A percentile compares a stretch with the other conserved stretches of the same genome.
Conservation (phyloP, 2,797 vertebrate species). For the Pelobates cultripes region DNA sequence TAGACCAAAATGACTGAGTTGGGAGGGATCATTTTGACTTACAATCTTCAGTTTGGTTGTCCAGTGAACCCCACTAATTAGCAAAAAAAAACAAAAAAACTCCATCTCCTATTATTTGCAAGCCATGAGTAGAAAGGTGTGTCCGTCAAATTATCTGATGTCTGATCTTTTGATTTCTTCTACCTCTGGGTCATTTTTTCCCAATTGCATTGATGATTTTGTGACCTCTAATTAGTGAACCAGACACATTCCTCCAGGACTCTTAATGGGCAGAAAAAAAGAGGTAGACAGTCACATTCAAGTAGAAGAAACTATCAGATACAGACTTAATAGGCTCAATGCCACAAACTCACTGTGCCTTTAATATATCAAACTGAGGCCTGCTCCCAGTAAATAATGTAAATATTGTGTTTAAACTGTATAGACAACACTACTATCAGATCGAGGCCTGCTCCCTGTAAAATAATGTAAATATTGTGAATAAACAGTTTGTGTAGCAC, state of each 20-base stretch:
- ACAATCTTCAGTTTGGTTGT: too few relatives aligned
- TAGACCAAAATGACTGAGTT: too few relatives aligned
- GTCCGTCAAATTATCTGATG: conserved; percentile 17
- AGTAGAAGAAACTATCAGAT: not conserved
- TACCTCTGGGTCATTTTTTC: conserved; percentile 27
- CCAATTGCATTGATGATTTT: conserved; percentile 26
- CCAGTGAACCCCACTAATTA: too few relatives aligned
- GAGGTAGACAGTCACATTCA: not conserved
- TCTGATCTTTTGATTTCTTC: not conserved
- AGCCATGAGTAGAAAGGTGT: not conserved
- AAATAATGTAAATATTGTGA: not conserved
- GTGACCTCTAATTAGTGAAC: conserved; percentile 20
- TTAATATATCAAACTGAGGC: conserved; percentile 10
- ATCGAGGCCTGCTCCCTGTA: not conserved
- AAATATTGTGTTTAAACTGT: conserved; percentile 12
- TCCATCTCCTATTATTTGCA: too few relatives aligned
- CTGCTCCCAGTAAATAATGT: conserved; percentile 3
- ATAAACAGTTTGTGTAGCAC: not conserved
- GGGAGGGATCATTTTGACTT: too few relatives aligned
- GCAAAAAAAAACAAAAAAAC: too few relatives aligned
- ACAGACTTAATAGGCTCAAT: not conserved
- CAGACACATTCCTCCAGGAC: conserved; percentile 3
- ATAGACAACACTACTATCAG: not conserved
- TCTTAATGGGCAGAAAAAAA: not conserved
- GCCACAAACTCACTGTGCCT: not conserved